phyloP scores from a whole-genome alignment of 2,113 vertebrate species.

The Ochotona curzoniae region DNA sequence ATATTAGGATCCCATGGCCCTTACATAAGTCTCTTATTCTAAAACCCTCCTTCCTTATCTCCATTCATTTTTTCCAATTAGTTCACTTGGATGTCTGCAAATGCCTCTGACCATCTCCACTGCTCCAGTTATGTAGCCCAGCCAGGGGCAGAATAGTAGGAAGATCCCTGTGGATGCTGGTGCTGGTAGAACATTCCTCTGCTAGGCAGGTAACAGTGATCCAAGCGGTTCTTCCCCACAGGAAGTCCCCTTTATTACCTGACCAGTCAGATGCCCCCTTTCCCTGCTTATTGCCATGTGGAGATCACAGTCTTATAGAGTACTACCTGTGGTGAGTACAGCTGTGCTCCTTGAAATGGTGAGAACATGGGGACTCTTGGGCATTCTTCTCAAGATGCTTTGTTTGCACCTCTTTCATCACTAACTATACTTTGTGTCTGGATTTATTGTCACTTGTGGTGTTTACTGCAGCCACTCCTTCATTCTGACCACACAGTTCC shows the following conservation, averaged over 20 bases:
- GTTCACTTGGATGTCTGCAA: neutral
- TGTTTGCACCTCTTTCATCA: neutral
- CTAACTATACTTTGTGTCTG: neutral
- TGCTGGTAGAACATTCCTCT: neutral
- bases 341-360: too few species aligned
- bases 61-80: neutral
- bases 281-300: neutral
- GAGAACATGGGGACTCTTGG: neutral
- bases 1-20: neutral
- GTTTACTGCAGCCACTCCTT: neutral
- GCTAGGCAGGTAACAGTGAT: neutral
- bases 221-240: neutral
- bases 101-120: fast-evolving
- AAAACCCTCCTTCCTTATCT: neutral
- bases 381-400: neutral
- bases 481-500: neutral
- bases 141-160: fast-evolving
- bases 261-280: neutral
- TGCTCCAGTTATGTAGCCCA: neutral
- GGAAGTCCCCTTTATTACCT: neutral
- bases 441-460: neutral
- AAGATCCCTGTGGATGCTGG: neutral
- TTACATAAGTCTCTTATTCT: neutral
- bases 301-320: neutral
- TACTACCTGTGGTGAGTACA: neutral